A percentile compares a stretch with the other conserved stretches of the same genome.
Conservation (phyloP, 1,140 invertebrate species). For the Melipona quadrifasciata region DNA sequence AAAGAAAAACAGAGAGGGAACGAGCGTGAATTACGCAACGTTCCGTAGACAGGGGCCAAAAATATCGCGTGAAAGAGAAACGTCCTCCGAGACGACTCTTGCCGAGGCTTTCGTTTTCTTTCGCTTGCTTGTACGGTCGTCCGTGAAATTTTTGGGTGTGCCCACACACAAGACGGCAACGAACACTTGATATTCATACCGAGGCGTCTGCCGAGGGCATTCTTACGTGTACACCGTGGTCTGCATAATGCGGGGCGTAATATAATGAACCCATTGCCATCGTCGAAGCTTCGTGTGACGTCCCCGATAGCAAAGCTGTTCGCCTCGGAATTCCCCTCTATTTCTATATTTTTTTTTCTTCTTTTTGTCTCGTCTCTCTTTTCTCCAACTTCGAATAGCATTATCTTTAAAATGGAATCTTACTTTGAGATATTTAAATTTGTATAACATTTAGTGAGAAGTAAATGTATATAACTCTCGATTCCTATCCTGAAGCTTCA, state of each 20-base stretch:
- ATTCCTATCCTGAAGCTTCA: too few relatives aligned
- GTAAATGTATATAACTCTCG: too few relatives aligned
- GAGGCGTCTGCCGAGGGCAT: slow-evolving; percentile 37
- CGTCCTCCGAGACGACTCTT: neutral
- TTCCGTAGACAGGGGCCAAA: neutral
- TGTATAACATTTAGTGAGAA: too few relatives aligned
- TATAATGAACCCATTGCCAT: slow-evolving; percentile 51
- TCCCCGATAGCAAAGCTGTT: slow-evolving; percentile 47
- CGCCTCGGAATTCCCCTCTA: slow-evolving; percentile 39
- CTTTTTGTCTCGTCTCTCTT: too few relatives aligned
- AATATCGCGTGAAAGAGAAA: slow-evolving; percentile 40
- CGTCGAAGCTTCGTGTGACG: slow-evolving; percentile 32
- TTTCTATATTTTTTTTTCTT: neutral
- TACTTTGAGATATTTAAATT: too few relatives aligned
- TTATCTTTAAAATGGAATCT: neutral
- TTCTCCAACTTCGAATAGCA: neutral
- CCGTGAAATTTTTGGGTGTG: slow-evolving; percentile 56
- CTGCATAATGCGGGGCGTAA: slow-evolving; percentile 55
- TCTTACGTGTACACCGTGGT: slow-evolving; percentile 48
- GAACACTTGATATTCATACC: slow-evolving; percentile 49
- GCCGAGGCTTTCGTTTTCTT: slow-evolving; percentile 50
- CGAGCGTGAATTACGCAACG: neutral
- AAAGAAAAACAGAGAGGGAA: neutral
- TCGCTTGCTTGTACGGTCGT: neutral
- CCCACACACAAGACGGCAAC: slow-evolving; percentile 37